Conservation (phyloP, 2,888 invertebrate genomes). For the Hirtodrosophila confusa region DNA sequence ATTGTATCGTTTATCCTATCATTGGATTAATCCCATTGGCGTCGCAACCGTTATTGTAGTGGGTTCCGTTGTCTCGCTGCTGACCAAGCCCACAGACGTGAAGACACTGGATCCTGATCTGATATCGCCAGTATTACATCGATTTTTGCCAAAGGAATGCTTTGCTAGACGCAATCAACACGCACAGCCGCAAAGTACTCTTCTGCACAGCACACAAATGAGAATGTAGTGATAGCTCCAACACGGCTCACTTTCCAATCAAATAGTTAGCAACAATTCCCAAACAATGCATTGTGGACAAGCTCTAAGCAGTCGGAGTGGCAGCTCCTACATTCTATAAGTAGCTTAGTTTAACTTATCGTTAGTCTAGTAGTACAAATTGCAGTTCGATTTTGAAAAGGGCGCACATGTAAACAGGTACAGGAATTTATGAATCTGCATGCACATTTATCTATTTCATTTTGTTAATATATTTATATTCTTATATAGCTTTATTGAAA, state of each 20-base stretch:
- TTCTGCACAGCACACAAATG: constrained; percentile 35
- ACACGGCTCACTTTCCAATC: constrained; percentile 7
- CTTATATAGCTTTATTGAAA: constrained; percentile 41
- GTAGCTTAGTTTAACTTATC: constrained; percentile 26
- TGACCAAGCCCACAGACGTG: constrained; percentile 85
- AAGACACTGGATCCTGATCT: constrained; percentile 86
- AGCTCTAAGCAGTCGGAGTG: constrained; percentile 13
- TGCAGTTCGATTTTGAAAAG: constrained; percentile 19
- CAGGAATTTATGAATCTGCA: constrained; percentile 74
- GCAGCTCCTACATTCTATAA: constrained; percentile 25
- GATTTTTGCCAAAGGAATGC: constrained; percentile 81
- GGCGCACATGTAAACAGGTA: constrained; percentile 55
- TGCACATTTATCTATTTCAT: constrained; percentile 34
- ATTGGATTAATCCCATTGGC: constrained; percentile 92
- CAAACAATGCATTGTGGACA: constrained; percentile 15
- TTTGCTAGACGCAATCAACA: constrained; percentile 59
- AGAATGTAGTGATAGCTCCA: constrained; percentile 9
- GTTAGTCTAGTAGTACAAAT: constrained; percentile 48
- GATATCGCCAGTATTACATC: constrained; percentile 87
- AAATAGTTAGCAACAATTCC: constrained; percentile 23
- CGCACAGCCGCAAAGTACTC: constrained; percentile 53
- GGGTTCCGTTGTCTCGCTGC: constrained; percentile 87
- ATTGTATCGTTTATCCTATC: constrained; percentile 91
- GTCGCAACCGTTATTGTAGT: constrained; percentile 88
- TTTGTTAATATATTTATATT: constrained; percentile 31